Evolutionary conservation across 2,888 invertebrate species (phyloP).

Genomic region (Philereme vetulata): DNA sequence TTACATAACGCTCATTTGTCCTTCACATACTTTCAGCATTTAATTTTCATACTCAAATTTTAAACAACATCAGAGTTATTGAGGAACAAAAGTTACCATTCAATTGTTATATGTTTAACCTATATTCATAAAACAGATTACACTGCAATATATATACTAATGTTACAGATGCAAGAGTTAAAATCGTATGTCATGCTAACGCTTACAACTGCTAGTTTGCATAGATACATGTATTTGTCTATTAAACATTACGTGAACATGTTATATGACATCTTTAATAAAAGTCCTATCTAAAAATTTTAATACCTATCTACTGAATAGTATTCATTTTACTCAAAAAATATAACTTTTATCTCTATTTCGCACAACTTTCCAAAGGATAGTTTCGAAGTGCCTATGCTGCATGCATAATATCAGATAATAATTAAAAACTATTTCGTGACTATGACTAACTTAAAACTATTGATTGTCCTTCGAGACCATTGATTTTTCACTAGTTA

Average conservation of each 20-base stretch:
- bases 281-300: slow-evolving; percentile 30
- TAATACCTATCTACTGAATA: slow-evolving; percentile 30
- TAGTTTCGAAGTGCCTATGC: slow-evolving; percentile 9
- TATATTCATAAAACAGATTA: slow-evolving; percentile 17
- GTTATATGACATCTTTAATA: slow-evolving; percentile 21
- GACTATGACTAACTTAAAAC: slow-evolving; percentile 25
- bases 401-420: slow-evolving; percentile 20
- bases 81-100: slow-evolving; percentile 23
- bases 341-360: slow-evolving; percentile 7
- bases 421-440: slow-evolving; percentile 20
- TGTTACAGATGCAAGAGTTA: slow-evolving; percentile 9
- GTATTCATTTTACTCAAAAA: slow-evolving; percentile 15
- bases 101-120: slow-evolving; percentile 12
- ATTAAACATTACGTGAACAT: slow-evolving; percentile 25
- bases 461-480: slow-evolving; percentile 26
- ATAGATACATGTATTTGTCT: slow-evolving; percentile 23
- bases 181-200: slow-evolving; percentile 23
- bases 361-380: slow-evolving; percentile 11
- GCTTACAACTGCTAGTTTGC: slow-evolving; percentile 7
- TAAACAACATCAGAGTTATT: slow-evolving; percentile 16
- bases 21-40: slow-evolving; percentile 20
- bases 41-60: slow-evolving; percentile 12
- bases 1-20: slow-evolving; percentile 23
- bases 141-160: slow-evolving; percentile 15
- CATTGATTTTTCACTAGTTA: slow-evolving; percentile 30